A percentile compares a stretch with the other conserved stretches of the same genome.
Evolutionary conservation across 2,888 invertebrate species (phyloP).

Genomic region (Agrotis exclamationis): DNA sequence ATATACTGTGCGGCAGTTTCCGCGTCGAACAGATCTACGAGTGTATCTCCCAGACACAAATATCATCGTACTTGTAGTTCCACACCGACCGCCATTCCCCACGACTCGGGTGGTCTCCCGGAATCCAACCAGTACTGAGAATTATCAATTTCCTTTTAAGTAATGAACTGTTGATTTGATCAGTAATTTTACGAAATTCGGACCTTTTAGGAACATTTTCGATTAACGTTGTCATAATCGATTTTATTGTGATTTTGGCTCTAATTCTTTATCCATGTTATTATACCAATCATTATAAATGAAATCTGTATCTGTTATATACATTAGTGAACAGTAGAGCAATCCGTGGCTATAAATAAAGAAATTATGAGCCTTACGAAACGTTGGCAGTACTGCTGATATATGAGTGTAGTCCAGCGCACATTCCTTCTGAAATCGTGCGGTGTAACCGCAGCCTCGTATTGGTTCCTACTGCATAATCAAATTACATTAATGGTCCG

Average conservation of each 20-base stretch:
- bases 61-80: constrained; percentile 61
- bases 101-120: constrained; percentile 78
- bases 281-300: not conserved
- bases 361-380: constrained; percentile 62
- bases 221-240: not conserved
- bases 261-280: not conserved
- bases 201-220: not conserved
- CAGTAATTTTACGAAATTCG: constrained; percentile 18
- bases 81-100: constrained; percentile 71
- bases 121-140: constrained; percentile 65
- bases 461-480: constrained; percentile 66
- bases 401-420: constrained; percentile 53
- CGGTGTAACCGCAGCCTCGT: constrained; percentile 66
- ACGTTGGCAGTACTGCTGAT: constrained; percentile 40
- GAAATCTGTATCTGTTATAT: constrained; percentile 15
- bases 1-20: constrained; percentile 48
- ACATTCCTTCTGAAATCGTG: constrained; percentile 64
- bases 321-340: constrained; percentile 36
- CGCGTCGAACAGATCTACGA: constrained; percentile 62
- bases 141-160: constrained; percentile 68
- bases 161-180: constrained; percentile 28
- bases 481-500: constrained; percentile 66
- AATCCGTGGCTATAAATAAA: constrained; percentile 60
- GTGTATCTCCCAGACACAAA: constrained; percentile 68
- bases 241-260: not conserved